These are phyloP conservation scores for Leucosticte australis DNA, from an alignment of 2,113 vertebrate genomes.

Conservation along the genomic window DNA sequence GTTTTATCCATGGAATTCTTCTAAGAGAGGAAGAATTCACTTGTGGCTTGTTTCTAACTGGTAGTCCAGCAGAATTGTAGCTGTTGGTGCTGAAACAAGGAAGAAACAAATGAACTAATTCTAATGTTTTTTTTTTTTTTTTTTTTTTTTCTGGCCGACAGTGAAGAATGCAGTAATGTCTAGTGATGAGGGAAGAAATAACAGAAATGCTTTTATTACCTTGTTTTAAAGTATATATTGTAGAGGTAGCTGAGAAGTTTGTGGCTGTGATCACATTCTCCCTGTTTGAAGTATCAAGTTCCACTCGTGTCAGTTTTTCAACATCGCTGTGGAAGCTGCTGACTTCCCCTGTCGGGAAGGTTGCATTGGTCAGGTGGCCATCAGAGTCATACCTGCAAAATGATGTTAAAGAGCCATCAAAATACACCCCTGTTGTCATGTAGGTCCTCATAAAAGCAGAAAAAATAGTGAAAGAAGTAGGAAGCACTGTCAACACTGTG, in stretches of 20 bases:
- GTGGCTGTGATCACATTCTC: conserved; percentile 92
- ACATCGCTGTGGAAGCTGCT: conserved; percentile 90
- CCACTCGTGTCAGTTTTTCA: conserved; percentile 89
- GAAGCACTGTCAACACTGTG: conserved; percentile 1
- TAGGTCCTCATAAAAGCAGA: not conserved
- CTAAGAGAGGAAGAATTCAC: not conserved
- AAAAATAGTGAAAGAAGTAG: not conserved
- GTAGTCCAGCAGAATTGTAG: not conserved
- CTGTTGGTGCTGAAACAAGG: not conserved
- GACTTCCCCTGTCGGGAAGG: conserved; percentile 92
- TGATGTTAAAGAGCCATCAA: not conserved
- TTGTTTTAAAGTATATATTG: conserved; percentile 92
- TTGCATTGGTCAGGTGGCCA: conserved; percentile 91
- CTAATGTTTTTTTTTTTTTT: not conserved
- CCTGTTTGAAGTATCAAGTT: conserved; percentile 86
- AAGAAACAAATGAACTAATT: not conserved
- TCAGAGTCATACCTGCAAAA: conserved; percentile 87
- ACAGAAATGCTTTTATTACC: conserved; percentile 72
- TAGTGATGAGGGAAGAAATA: not conserved
- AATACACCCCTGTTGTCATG: not conserved
- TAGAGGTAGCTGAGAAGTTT: conserved; percentile 91
- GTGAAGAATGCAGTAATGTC: not conserved
- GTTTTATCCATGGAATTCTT: not conserved
- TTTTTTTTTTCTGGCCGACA: not conserved
- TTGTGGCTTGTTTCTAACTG: not conserved